These are phyloP conservation scores for Ptyas mucosa DNA, from an alignment of 2,113 vertebrate species.

Conservation along the genomic window DNA sequence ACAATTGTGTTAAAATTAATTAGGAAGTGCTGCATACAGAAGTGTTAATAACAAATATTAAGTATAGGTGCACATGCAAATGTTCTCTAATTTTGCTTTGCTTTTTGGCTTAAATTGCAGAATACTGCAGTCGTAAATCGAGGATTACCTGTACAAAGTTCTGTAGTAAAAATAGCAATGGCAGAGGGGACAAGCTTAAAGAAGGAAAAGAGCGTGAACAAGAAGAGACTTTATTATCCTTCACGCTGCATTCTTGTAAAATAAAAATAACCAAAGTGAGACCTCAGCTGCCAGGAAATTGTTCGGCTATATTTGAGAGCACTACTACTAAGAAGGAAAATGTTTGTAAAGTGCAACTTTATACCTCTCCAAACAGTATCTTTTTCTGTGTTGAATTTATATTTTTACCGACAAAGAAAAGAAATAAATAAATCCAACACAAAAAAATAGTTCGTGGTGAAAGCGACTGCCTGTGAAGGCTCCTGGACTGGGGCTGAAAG, in stretches of 20 bases:
- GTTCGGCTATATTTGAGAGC: not conserved
- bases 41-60: not conserved
- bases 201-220: not conserved
- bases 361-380: not conserved
- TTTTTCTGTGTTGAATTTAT: not conserved
- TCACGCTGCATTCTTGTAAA: not conserved
- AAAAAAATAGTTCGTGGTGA: too few relatives aligned
- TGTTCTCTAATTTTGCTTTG: not conserved
- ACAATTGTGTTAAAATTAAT: not conserved
- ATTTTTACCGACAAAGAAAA: too few relatives aligned
- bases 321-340: not conserved
- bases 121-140: not conserved
- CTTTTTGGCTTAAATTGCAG: not conserved
- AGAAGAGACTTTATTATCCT: not conserved
- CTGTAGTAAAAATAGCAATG: not conserved
- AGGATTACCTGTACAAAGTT: not conserved
- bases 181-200: not conserved
- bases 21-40: not conserved
- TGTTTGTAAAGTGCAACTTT: not conserved
- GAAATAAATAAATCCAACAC: too few relatives aligned
- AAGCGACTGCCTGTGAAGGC: too few relatives aligned
- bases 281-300: not conserved
- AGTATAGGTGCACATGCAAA: not conserved
- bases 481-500: too few relatives aligned
- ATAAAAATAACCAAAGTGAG: not conserved